Base-by-base conservation (phyloP, 2,797 vertebrate species). In the Carapus acus region DNA sequence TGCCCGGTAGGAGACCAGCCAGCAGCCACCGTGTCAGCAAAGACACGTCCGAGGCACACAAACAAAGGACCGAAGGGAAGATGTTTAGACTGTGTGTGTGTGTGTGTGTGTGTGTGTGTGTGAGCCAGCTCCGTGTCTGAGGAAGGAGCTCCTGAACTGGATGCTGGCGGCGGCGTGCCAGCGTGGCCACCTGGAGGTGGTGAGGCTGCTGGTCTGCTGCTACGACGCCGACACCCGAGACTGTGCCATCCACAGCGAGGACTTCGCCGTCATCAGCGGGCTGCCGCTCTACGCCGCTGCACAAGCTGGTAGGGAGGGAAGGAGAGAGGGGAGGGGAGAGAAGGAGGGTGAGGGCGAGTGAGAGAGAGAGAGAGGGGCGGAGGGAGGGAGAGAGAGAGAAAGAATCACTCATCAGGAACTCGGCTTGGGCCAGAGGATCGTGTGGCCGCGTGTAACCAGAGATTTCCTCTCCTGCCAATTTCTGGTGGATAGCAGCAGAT, bases 81-180 rank as follows among this genome's bases (percentile, higher is more conserved):
- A 9, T 43, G 50, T 7, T 22, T 23, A 47, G 7, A 49, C 18
- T 42, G 11, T 29, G 27, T 6, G 11, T 6, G 3, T 40, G 2
- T 11, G 37, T 2, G 2, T 3, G 2, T 15, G 34, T 3, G 7
- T 15, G 11, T 15, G n/a, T 27, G 2, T 58, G 27, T 62, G 9
- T 20, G 12, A 39, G 3, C 41, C 48, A 97, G 94, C 81, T 64
- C 76, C 78, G 0, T 83, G 69, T 17, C 76, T 83, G 40, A 83
- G 71, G 67, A 88, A 84, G 37, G 86, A 92, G 20, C 83, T 97
- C 22, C 79, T 98, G 61, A 95, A 91, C 86, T 92, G 90, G 90
- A 92, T 97, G 91, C 71, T 98, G 73, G 89, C 91, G 39, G 84
- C 90, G 1, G 91, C 94, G 0, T 97, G 94, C 61, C 89, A 93